Base-by-base conservation (phyloP, 1,140 invertebrate species). In the Cydia fagiglandana region DNA sequence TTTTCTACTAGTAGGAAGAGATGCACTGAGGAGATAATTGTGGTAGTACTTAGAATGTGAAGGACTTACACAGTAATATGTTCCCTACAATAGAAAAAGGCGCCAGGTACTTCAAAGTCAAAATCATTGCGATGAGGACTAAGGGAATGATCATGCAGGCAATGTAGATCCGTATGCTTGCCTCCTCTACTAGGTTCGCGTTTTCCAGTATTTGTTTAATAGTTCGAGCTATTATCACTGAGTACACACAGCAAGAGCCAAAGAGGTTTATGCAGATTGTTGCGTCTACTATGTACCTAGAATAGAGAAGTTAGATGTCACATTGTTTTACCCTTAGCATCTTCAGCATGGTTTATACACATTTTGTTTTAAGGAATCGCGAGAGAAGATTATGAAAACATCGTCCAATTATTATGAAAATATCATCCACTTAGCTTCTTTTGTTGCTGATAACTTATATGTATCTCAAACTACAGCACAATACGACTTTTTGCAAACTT, bases 201-300 rank as follows among this genome's bases (percentile, higher is more conserved):
- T 64, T 13, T 10, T 77, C 76, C 1, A 77, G 15, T 10, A 77
- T 15, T 38, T 77, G 76, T 50, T 64, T 73, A 15, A 77, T 73
- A 17, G 76, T 61, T 7, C 56, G 73, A 4, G 70, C 56, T 41
- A 77, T 77, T 13, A 77, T 73, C 6, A 77, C 38, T 13, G 12
- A 30, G 56, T 77, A 77, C 13, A 73, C 76, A 17, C 47, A 38
- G 38, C 76, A 77, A 7, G 76, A 73, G 34, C 76, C 76, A n/a
- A 77, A 77, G n/a, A 77, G 70, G 61, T 77, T 50, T 10, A 77
- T 24, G 10, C 47, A 17, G 5, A 77, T 77, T 15, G 41, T 45
- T 5, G 28, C 7, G 17, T 77, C 70, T 13, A 77, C 68, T 2
- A 41, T 3, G 41, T 77, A 73, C 30, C 76, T 77, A 10, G n/a